These are phyloP conservation scores for Bergia sp. DNA, from an alignment of 92 coral and sea anemone genomes.

Conservation along the genomic window DNA sequence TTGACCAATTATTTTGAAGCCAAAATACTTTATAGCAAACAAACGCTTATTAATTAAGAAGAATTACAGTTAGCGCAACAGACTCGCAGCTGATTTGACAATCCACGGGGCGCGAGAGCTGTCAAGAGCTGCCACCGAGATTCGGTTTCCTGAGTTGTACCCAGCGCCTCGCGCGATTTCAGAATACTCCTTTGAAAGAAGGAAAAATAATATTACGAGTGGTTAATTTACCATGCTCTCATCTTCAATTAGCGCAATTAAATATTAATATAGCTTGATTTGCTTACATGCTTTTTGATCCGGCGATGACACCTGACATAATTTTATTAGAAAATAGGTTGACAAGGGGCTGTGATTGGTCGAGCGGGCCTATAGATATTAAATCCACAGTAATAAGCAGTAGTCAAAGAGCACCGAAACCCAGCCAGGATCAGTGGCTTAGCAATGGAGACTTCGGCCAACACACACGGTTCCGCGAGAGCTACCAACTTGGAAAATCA, in stretches of 20 bases:
- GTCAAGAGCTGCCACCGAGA: background rate
- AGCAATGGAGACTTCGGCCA: constrained; percentile 96
- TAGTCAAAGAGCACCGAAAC: constrained; percentile 98
- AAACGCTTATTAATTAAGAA: constrained; percentile 96
- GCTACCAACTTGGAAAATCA: constrained; percentile 70
- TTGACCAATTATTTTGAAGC: constrained; percentile 98
- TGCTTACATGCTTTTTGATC: constrained; percentile 99
- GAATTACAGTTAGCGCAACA: constrained; percentile 89
- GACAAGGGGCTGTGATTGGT: constrained; percentile 90
- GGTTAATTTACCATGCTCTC: constrained; percentile 98
- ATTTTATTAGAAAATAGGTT: constrained; percentile 99
- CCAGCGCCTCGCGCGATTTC: constrained; percentile 40
- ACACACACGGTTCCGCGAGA: constrained; percentile 89
- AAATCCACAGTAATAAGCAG: constrained; percentile 98
- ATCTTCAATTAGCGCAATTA: constrained; percentile 99
- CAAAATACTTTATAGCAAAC: constrained; percentile 98
- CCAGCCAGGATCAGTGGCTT: constrained; percentile 97
- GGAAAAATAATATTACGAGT: constrained; percentile 76
- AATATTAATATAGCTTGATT: constrained; percentile 99
- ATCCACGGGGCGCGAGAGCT: constrained; percentile 44
- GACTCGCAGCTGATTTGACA: constrained; percentile 57
- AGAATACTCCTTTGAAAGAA: constrained; percentile 61
- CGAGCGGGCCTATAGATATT: constrained; percentile 84
- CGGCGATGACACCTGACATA: constrained; percentile 99
- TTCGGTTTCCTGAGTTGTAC: constrained; percentile 14